A percentile compares a stretch with the other conserved stretches of the same genome.
These are phyloP conservation scores for Heterochromis multidens DNA, from an alignment of 2,113 vertebrate genomes.

Conservation along the genomic window DNA sequence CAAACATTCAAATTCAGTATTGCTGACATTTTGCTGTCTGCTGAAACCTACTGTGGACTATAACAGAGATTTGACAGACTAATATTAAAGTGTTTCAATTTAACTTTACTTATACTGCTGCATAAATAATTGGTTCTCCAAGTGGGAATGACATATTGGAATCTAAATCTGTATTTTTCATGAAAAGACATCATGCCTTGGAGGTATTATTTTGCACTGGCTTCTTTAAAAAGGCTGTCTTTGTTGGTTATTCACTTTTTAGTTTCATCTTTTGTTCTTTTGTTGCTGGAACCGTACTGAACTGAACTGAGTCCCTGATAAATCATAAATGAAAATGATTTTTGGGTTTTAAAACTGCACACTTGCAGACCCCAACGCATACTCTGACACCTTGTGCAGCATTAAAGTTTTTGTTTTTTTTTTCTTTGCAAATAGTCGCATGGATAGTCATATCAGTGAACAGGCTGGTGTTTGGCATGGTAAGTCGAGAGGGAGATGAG, in stretches of 20 bases:
- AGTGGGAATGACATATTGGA: not conserved
- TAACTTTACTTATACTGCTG: not conserved
- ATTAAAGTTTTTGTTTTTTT: too few relatives aligned
- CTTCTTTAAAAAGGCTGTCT: not conserved
- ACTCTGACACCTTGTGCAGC: too few relatives aligned
- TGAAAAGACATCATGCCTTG: not conserved
- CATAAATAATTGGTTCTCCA: not conserved
- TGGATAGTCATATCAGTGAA: not conserved
- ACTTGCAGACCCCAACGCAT: not conserved
- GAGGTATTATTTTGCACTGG: not conserved
- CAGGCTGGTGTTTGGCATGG: not conserved
- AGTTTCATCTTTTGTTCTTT: not conserved
- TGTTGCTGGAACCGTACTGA: not conserved
- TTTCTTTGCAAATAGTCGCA: not conserved
- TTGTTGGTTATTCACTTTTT: not conserved
- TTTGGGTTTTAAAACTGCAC: not conserved
- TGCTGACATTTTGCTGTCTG: not conserved
- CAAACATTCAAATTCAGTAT: not conserved
- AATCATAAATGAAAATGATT: not conserved
- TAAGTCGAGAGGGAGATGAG: not conserved
- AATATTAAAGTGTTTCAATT: not conserved
- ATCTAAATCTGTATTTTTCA: not conserved
- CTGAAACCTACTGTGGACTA: not conserved
- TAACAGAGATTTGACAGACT: not conserved
- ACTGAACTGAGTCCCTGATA: not conserved